Evolutionary conservation across 35 echinoderm and acorn worm genomes (phyloP), one percentile per base, ranked within the genome.

Genomic region (Stichopus chloronotus): DNA sequence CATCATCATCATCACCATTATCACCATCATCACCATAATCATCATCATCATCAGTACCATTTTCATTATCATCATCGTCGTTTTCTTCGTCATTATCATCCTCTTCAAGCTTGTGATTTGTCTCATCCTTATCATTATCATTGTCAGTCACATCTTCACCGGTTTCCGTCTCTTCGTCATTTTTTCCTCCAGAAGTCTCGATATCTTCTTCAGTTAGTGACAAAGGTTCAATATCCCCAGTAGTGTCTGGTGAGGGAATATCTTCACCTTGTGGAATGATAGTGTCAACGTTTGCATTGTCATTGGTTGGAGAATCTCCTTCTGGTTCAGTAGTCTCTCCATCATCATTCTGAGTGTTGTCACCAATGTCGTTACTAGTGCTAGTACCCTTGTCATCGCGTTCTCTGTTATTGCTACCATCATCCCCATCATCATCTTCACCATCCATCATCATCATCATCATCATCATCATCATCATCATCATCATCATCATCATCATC

Each of bases 401-500:
- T 14, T 79, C 78, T 3, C 21, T 20, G 5, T 79, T 20, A 79
- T 23, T 52, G 20, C 2, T 1, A 79, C 20, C 78, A 17, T 79
- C 78, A 8, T 79, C 78, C 9, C 21, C 78, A 53, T 79, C 78
- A 79, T 79, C 78, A 20, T 79, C 78, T 14, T 79, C 78, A 23
- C 52, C 11, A 20, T 20, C 1, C 78, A 79, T 79, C 78, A 9
- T 79, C 52, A 10, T 79, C 78, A 79, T 9, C 10, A 20, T 79
- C 78, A 79, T 79, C 78, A 79, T 79, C 78, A 20, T 79, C 10
- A 10, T 79, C 20, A 79, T 23, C 78, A 4, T 79, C 10, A 71
- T 71, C 77, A 71, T n/a, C 65, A 71, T 71, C 65, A 71, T 71
- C n/a, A 71, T 71, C 22, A 72, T 72, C 13, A 72, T 72, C 13